Base-by-base conservation (phyloP, 2,888 invertebrate genomes). In the Camptogramma bilineatum region DNA sequence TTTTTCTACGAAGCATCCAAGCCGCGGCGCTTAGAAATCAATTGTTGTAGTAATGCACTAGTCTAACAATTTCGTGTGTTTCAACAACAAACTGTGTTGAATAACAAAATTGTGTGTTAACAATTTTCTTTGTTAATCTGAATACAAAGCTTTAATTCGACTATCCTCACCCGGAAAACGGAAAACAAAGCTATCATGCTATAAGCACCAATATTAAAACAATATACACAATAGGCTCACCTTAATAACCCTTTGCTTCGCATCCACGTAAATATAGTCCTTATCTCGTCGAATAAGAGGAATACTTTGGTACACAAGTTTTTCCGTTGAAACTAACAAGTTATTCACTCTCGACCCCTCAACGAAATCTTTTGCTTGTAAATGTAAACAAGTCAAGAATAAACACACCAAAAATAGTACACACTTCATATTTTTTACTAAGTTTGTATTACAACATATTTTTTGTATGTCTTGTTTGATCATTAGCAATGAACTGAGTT, bases 161-260 rank as follows among this genome's bases (percentile, higher is more conserved):
- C 1, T 13, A 39, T 39, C 13, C 13, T 39, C 34, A 13, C 13
- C 13, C 34, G n/a, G n/a, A 13, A 39, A 2, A 13, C 2, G 13
- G 34, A 44, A 7, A 44, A 17, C 44, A 44, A 44, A 44, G 44
- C 44, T n/a, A 4, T 28, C 28, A 7, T 8, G 34, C 34, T 34
- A 10, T 34, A 34, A 13, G 7, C 9, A 34, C 34, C 10, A 34
- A 34, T 34, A 34, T 17, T 31, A 52, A 52, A 34, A 17, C 34
- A 19, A 10, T 18, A 7, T 21, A 13, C 21, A 48, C 21, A 17
- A 31, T 39, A 39, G 17, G 48, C 71, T 75, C 79, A 90, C 91
- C 86, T 89, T 91, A 61, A 91, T 91, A 77, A 86, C 78, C 74
- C 90, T 81, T 62, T 85, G 79, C 70, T 89, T 87, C 1, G 84